Evolutionary conservation across 1,140 invertebrate genomes (phyloP), one percentile per base, ranked within the genome.

Genomic region (Tribolium castaneum): DNA sequence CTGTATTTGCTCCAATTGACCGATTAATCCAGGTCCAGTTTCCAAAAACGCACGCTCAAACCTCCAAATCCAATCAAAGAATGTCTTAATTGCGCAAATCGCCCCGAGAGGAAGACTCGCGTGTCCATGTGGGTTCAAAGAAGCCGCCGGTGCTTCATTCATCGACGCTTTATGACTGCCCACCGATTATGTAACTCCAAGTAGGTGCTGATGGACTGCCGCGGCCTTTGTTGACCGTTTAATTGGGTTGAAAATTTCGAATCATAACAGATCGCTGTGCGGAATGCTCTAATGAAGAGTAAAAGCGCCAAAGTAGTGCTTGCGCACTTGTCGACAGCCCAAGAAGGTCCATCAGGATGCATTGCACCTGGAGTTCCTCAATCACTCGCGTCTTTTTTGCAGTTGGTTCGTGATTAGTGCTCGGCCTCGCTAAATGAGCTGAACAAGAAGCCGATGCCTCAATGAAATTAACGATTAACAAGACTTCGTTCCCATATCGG

Each of bases 171-270:
- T 73, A 73, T 73, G 71, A 73, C 71, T 73, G 45, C 52, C 49
- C 45, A 73, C 71, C 71, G 71, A 73, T 73, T 73, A 73, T 52
- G 52, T 73, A 73, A 73, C 49, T 52, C 19, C 49, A 73, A 73
- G 49, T 73, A 73, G 71, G 71, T 73, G 71, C 71, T 73, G 71
- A 73, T 54, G 71, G 71, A 73, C 49, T 51, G 52, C 70, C 71
- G 49, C 71, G 16, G 71, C 34, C 71, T 73, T 73, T 73, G 71
- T 73, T 73, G 71, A 39, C 22, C 71, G 45, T 73, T 54, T 73
- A 73, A 73, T 73, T 73, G 71, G 71, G 49, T 30, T 13, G 30
- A 50, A 50, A 73, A 73, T 73, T 73, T 45, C 2, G n/a, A 45
- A 45, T 45, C 39, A 45, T 45, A 45, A 45, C 39, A 45, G 2